phyloP scores from a whole-genome alignment of 2,797 vertebrate species.

The Pangasius larnaudii region DNA sequence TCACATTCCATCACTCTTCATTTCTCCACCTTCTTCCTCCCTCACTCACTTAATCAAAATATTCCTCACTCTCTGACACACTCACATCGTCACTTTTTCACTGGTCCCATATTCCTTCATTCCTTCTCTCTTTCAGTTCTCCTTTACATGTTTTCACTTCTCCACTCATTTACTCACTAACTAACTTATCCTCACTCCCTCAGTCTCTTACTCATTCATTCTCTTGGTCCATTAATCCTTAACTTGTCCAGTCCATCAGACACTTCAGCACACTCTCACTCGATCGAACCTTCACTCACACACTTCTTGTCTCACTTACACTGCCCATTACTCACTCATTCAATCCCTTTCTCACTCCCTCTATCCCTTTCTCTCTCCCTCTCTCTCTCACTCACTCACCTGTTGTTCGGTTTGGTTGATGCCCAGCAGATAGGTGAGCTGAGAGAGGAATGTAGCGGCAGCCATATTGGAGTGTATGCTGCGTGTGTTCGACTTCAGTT shows the following conservation, averaged over 20 bases:
- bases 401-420: constrained; percentile 95
- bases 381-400: constrained; percentile 71
- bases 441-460: constrained; percentile 88
- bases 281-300: constrained; percentile 16
- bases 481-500: constrained; percentile 94
- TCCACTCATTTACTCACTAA: not conserved
- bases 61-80: not conserved
- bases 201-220: not conserved
- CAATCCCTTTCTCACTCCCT: not conserved
- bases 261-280: constrained; percentile 16
- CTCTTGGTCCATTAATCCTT: not conserved
- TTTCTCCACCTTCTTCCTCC: not conserved
- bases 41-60: not conserved
- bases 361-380: not conserved
- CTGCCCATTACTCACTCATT: not conserved
- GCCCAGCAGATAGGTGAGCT: constrained; percentile 92
- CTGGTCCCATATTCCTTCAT: not conserved
- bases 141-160: not conserved
- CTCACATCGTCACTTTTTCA: not conserved
- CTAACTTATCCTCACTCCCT: not conserved
- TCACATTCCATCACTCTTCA: constrained; percentile 8
- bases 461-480: constrained; percentile 95
- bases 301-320: not conserved
- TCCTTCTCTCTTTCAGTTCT: not conserved
- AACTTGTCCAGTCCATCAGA: not conserved